Evolutionary conservation across 2,113 vertebrate genomes (phyloP).

Genomic region (Coptodon bakossiorum): DNA sequence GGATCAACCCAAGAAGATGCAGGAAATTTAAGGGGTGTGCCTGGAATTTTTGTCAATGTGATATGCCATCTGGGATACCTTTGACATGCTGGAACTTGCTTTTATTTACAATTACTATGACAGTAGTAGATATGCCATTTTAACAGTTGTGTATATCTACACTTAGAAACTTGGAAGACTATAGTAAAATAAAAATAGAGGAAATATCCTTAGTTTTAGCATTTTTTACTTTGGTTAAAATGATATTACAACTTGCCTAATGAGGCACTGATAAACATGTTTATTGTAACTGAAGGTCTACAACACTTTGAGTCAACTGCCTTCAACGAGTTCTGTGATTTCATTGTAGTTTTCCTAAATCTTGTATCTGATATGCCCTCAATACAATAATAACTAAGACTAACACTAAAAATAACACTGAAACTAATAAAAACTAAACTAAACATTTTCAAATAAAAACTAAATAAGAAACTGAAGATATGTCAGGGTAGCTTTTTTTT

Average conservation of each 20-base stretch:
- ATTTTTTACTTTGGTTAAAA: background rate
- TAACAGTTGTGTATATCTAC: background rate
- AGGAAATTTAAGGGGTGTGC: background rate
- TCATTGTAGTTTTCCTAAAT: background rate
- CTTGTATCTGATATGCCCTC: background rate
- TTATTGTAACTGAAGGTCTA: background rate
- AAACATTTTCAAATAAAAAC: background rate
- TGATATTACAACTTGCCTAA: background rate
- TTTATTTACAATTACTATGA: background rate
- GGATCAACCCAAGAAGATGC: background rate
- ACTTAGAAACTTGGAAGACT: background rate
- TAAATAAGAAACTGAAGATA: background rate
- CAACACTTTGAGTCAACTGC: background rate
- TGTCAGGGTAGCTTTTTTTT: background rate
- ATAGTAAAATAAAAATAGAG: background rate
- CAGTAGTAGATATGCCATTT: background rate
- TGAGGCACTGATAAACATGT: background rate
- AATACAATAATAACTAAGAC: background rate
- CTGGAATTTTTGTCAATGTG: background rate
- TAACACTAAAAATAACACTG: rapidly evolving
- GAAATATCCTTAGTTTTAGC: background rate
- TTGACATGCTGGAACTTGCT: background rate
- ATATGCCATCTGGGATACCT: background rate
- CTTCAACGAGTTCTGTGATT: background rate
- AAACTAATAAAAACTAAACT: background rate